Conservation (phyloP, 2,113 vertebrate species). For the Chaetorhynchus papuensis region DNA sequence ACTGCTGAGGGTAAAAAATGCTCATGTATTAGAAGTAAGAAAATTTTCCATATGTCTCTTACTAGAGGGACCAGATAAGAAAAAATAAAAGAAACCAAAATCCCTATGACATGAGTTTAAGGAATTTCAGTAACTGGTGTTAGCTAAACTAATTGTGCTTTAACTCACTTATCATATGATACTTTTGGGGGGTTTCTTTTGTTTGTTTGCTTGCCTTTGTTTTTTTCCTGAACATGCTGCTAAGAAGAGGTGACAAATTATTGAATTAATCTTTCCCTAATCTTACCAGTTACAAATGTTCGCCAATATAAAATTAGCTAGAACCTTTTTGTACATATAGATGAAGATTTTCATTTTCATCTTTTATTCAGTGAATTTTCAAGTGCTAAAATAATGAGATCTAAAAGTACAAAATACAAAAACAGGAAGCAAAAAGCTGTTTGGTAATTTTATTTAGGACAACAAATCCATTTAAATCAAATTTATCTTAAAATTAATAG, state of each 20-base stretch:
- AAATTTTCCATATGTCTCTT: neutral
- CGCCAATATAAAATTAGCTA: neutral
- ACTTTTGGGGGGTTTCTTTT: accelerated
- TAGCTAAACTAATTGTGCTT: neutral
- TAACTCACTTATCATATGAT: neutral
- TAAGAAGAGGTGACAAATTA: neutral
- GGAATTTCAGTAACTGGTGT: neutral
- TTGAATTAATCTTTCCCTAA: neutral
- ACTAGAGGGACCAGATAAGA: neutral
- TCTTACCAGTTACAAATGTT: neutral
- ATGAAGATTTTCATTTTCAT: neutral
- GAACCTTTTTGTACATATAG: neutral
- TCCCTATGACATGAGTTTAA: accelerated
- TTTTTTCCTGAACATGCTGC: neutral
- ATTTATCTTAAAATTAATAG: neutral
- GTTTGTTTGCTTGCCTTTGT: neutral
- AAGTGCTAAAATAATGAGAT: neutral
- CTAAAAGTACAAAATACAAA: neutral
- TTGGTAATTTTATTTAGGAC: neutral
- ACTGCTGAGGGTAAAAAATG: neutral
- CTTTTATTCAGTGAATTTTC: neutral
- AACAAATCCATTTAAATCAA: neutral
- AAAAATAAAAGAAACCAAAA: neutral
- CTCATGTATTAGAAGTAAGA: neutral
- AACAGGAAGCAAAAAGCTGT: neutral